A percentile compares a stretch with the other conserved stretches of the same genome.
These are phyloP conservation scores for Ips typographus DNA, from an alignment of 1,140 invertebrate species.

Conservation along the genomic window DNA sequence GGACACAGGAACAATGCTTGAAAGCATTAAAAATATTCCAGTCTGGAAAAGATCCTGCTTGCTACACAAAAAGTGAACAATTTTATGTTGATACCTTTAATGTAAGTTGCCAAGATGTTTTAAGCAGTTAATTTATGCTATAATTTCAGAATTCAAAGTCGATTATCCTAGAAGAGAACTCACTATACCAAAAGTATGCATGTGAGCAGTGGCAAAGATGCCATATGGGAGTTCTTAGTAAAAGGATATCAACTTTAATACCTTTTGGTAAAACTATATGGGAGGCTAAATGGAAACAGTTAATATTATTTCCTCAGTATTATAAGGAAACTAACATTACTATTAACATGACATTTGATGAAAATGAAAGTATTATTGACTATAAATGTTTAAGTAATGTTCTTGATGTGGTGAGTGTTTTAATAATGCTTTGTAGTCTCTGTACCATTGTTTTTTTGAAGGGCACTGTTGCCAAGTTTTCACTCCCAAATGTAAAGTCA, in stretches of 20 bases:
- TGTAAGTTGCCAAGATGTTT: constrained; percentile 24
- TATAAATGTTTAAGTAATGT: constrained; percentile 24
- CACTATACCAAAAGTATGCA: constrained; percentile 35
- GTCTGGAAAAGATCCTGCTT: constrained; percentile 26
- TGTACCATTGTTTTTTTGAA: neutral
- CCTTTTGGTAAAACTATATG: constrained; percentile 24
- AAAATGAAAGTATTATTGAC: constrained; percentile 38
- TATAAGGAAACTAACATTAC: constrained; percentile 34
- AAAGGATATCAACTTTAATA: constrained; percentile 17
- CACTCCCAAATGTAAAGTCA: neutral
- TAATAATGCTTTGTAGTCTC: too few relatives aligned
- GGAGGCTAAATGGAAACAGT: constrained; percentile 34
- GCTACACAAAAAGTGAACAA: constrained; percentile 11
- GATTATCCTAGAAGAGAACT: constrained; percentile 41
- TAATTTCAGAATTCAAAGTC: constrained; percentile 38
- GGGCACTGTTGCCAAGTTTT: neutral
- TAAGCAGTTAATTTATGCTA: constrained; percentile 11
- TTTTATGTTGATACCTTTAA: constrained; percentile 23
- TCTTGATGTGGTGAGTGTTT: neutral
- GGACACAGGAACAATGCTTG: constrained; percentile 41
- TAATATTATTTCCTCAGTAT: constrained; percentile 37
- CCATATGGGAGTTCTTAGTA: constrained; percentile 11
- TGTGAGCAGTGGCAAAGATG: constrained; percentile 34
- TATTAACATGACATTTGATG: constrained; percentile 36
- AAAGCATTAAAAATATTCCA: constrained; percentile 41